Evolutionary conservation across 2,113 vertebrate species (phyloP), one percentile per base, ranked within the genome.

Genomic region (Leiothrix lutea): DNA sequence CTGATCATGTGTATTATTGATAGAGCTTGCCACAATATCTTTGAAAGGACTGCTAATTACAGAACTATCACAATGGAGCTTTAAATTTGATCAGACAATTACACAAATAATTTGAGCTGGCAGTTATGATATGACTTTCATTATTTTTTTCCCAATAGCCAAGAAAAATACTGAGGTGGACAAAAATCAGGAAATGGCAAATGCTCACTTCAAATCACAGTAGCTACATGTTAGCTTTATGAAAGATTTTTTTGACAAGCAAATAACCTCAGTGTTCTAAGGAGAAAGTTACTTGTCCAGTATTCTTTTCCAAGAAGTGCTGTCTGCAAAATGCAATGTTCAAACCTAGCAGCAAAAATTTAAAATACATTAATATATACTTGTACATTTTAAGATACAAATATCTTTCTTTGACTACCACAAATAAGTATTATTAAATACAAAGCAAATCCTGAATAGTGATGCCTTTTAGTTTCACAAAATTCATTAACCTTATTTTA

Each of bases 391-490:
- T 20, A 26, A 64, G 24, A 79, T 33, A 57, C 4, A 48, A 48
- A 14, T 60, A 64, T 9, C 24, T 40, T 60, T 74, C 18, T 21
- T 60, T 64, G 45, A 82, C 45, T 53, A 66, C 18, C 42, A 65
- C 14, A 80, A 83, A 5, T 50, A 70, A 31, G 3, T 54, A 57
- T 14, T 42, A 80, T 35, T 42, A 91, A 72, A 86, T 28, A 84
- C 6, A 45, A 80, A 48, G 23, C 9, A 75, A 77, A 72, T 58
- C 33, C 45, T 83, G 15, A 89, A 83, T 38, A 53, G 11, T 18
- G 26, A 71, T 3, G 16, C 3, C 4, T 80, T 25, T 53, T 31
- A 50, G 16, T 36, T 50, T 74, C 10, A 73, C 0, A 0, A 36
- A 65, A 73, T 61, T 45, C 3, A 65, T 45, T 80, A 73, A 61